Base-by-base conservation (phyloP, 1,140 invertebrate genomes). In the Hormaphis cornu region DNA sequence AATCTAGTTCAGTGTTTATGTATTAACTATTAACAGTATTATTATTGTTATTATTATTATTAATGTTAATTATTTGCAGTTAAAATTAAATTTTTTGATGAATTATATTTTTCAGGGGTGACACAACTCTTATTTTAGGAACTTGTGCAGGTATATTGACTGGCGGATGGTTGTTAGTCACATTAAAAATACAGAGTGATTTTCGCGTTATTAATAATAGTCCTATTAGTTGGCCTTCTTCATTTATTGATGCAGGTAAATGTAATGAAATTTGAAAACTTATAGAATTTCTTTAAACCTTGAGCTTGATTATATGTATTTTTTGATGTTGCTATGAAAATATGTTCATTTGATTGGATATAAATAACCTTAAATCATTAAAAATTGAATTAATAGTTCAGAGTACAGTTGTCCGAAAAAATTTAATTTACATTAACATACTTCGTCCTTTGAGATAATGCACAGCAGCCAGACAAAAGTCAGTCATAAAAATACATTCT, bases 91-190 rank as follows among this genome's bases (percentile, higher is more conserved):
- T 53, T 24, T 10, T 24, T 58, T 24, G n/a, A 50, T 52, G 50
- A 44, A 63, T 72, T 73, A 63, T 73, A 69, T 72, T 74, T 83
- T 82, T 26, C 77, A 91, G 91, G 76, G 89, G 90, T 28, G 92
- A 95, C 77, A 93, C 91, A 1, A 86, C 89, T 9, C 86, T 91
- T 79, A 88, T 93, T 59, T 79, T 94, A 50, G 88, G 87, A 24
- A 87, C 91, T 8, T 86, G 85, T 70, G 84, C 86, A n/a, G 92
- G 92, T 42, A 80, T 91, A 56, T 82, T 88, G 52, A 78, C 84
- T 9, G 91, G 90, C n/a, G 83, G 89, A 2, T 94, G 91, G 90
- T 79, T 89, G 6, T 91, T 91, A 79, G 92, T 86, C 77, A 87
- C 87, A 76, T 81, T 86, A 18, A 89, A 89, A 28, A 80, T 85